Evolutionary conservation across 2,888 invertebrate genomes (phyloP).

Genomic region (Tenodera sinensis): DNA sequence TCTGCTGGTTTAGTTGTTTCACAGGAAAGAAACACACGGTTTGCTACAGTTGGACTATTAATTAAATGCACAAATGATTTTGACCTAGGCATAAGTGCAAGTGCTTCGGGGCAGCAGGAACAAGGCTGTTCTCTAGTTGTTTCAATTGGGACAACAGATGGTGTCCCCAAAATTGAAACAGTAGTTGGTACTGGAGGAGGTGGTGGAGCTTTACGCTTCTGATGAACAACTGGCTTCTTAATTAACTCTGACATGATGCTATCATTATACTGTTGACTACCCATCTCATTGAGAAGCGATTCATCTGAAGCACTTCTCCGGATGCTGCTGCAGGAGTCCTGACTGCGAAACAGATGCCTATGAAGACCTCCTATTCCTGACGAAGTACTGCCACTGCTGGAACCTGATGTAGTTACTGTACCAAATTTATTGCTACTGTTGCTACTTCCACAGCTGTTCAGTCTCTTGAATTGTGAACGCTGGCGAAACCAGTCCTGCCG

Average conservation of each 20-base stretch:
- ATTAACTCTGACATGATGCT: slow-evolving; percentile 29
- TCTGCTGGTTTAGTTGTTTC: slow-evolving; percentile 11
- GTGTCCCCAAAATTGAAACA: background rate
- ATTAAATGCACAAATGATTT: slow-evolving; percentile 37
- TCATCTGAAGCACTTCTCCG: slow-evolving; percentile 47
- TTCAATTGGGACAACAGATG: background rate
- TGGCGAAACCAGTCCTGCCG: slow-evolving; percentile 51
- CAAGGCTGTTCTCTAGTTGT: background rate
- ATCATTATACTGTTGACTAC: slow-evolving; percentile 13
- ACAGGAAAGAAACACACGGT: background rate
- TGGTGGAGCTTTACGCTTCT: slow-evolving; percentile 38
- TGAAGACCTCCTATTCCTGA: slow-evolving; percentile 30
- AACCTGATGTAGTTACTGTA: slow-evolving; percentile 18
- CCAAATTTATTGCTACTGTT: background rate
- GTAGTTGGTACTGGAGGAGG: slow-evolving; percentile 33
- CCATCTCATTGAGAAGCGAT: slow-evolving; percentile 38
- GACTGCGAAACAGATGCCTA: slow-evolving; percentile 13
- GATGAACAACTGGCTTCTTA: slow-evolving; percentile 37
- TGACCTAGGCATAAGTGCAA: slow-evolving; percentile 35
- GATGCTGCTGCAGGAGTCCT: slow-evolving; percentile 29
- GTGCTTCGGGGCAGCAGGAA: slow-evolving; percentile 22
- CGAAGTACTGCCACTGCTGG: slow-evolving; percentile 27
- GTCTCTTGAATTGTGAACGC: slow-evolving; percentile 40
- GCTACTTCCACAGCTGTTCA: slow-evolving; percentile 30
- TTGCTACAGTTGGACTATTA: background rate